A percentile compares a stretch with the other conserved stretches of the same genome.
These are phyloP conservation scores for Cherax quadricarinatus DNA, from an alignment of 1,140 invertebrate species.

Conservation along the genomic window DNA sequence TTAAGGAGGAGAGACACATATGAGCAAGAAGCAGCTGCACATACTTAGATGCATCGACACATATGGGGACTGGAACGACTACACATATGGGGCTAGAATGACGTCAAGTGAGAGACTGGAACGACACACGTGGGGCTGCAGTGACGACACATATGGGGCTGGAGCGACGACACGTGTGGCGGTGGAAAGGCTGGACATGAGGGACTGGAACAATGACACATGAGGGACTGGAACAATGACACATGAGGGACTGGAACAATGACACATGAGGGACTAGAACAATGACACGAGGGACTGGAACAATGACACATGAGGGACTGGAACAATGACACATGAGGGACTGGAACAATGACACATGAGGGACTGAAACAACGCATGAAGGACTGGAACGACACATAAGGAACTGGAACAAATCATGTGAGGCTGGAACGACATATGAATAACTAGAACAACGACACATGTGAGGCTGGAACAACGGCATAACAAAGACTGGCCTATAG, in stretches of 20 bases:
- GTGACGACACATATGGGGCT: background rate
- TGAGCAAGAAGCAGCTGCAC: too few species aligned
- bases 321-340: background rate
- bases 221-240: background rate
- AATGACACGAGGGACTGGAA: background rate
- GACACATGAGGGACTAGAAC: background rate
- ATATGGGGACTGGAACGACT: background rate
- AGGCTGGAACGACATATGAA: background rate
- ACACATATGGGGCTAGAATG: background rate
- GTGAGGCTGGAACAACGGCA: too few species aligned
- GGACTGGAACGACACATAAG: background rate
- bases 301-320: background rate
- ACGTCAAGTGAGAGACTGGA: background rate
- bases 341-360: too few species aligned
- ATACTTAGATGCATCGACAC: background rate
- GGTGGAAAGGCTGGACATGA: background rate
- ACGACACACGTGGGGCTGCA: background rate
- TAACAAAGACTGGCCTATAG: too few species aligned
- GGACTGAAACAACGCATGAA: too few species aligned
- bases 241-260: background rate
- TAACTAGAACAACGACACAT: background rate
- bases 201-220: background rate
- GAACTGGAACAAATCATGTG: background rate
- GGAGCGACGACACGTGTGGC: too few species aligned
- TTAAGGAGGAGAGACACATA: too few species aligned